phyloP scores from a whole-genome alignment of 2,113 vertebrate species.

The Semnornis frantzii region DNA sequence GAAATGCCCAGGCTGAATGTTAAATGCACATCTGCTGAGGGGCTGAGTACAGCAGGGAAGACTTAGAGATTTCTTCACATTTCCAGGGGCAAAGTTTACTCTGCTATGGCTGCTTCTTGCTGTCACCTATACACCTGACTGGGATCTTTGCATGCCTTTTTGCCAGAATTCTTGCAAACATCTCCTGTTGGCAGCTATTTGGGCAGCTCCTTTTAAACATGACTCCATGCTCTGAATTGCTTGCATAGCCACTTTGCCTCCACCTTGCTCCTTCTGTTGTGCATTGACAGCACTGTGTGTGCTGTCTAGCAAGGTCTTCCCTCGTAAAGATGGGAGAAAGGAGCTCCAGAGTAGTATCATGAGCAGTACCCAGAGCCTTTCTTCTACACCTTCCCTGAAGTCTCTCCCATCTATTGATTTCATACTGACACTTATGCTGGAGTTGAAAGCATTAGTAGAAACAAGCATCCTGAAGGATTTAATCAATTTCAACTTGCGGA shows the following conservation, averaged over 20 bases:
- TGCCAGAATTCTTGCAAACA: not conserved
- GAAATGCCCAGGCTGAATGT: not conserved
- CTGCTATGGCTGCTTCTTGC: not conserved
- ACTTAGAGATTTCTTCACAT: not conserved
- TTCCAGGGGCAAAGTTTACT: not conserved
- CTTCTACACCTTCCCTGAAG: not conserved
- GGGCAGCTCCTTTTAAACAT: fast-evolving
- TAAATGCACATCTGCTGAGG: not conserved
- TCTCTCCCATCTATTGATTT: not conserved
- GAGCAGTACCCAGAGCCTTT: not conserved
- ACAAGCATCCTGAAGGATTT: not conserved
- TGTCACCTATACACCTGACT: fast-evolving
- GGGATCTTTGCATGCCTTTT: fast-evolving
- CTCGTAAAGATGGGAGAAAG: not conserved
- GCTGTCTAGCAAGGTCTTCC: not conserved
- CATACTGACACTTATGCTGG: not conserved
- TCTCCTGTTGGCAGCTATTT: not conserved
- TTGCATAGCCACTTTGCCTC: not conserved
- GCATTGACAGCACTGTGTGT: fast-evolving
- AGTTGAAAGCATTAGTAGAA: not conserved
- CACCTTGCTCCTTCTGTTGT: not conserved
- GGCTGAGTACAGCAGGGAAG: not conserved
- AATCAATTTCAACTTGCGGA: not conserved
- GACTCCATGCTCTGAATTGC: not conserved
- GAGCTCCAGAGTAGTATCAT: not conserved